Evolutionary conservation across 2,888 invertebrate genomes (phyloP).

Genomic region (Agonum fuliginosum): DNA sequence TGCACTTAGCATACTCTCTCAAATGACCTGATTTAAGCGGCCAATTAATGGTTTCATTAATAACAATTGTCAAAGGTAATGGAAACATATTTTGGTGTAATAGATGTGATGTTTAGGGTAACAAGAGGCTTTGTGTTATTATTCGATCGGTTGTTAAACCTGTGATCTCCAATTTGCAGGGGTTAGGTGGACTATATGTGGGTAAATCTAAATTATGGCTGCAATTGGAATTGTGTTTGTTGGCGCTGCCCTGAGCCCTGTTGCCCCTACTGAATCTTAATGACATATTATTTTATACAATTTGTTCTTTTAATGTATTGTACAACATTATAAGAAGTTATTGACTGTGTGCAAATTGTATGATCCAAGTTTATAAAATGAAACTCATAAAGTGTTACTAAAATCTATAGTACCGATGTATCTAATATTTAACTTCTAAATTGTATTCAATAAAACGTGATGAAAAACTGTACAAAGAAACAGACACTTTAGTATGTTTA

Average conservation of each 20-base stretch:
- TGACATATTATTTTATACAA: too few relatives aligned
- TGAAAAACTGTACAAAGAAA: too few relatives aligned
- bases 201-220: constrained; percentile 44
- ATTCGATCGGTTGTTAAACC: constrained; percentile 54
- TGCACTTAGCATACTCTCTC: constrained; percentile 29
- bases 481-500: too few relatives aligned
- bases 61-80: constrained; percentile 58
- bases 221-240: not conserved
- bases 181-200: constrained; percentile 35
- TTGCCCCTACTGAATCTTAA: not conserved
- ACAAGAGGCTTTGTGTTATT: constrained; percentile 45
- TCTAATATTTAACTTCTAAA: too few relatives aligned
- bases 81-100: constrained; percentile 56
- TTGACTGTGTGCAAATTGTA: too few relatives aligned
- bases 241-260: not conserved
- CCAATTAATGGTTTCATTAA: constrained; percentile 59
- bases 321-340: too few relatives aligned
- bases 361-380: too few relatives aligned
- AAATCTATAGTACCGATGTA: too few relatives aligned
- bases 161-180: constrained; percentile 56
- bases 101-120: constrained; percentile 54
- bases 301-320: too few relatives aligned
- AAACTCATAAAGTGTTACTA: too few relatives aligned
- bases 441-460: too few relatives aligned
- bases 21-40: constrained; percentile 44